Conservation (phyloP, 2,113 vertebrate species). For the Forbesichthys agassizii region DNA sequence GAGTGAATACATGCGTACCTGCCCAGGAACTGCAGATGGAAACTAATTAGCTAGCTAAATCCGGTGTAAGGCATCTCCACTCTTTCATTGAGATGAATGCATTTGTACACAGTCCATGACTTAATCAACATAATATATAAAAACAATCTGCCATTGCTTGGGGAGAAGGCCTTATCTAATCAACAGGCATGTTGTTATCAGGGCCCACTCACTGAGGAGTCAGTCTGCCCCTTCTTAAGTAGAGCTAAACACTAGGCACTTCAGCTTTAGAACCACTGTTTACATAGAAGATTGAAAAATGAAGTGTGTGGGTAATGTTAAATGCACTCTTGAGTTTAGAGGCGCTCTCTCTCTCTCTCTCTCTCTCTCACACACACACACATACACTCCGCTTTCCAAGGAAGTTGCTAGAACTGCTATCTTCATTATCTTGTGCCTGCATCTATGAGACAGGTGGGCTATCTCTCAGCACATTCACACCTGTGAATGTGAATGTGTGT, state of each 20-base stretch:
- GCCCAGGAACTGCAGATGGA: too few species aligned
- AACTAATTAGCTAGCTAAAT: too few species aligned
- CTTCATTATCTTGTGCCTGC: constrained; percentile 60
- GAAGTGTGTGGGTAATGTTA: constrained; percentile 5
- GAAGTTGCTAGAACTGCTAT: constrained; percentile 44
- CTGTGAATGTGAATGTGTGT: constrained; percentile 14
- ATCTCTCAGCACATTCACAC: constrained; percentile 40
- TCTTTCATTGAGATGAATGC: too few species aligned
- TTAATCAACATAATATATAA: constrained; percentile 35
- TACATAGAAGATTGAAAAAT: constrained; percentile 6
- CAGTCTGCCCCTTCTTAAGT: constrained; percentile 43
- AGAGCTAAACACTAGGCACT: constrained; percentile 24
- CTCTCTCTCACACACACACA: constrained; percentile 6
- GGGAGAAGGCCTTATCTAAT: constrained; percentile 59
- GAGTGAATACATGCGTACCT: not conserved
- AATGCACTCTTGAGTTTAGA: constrained; percentile 10
- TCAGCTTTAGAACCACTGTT: not conserved
- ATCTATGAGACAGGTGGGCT: constrained; percentile 19
- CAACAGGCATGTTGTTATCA: constrained; percentile 35
- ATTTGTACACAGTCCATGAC: too few species aligned
- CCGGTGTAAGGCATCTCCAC: too few species aligned
- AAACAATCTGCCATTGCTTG: constrained; percentile 53
- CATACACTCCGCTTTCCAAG: constrained; percentile 1
- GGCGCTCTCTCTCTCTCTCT: constrained; percentile 6
- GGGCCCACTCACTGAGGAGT: constrained; percentile 37